These are phyloP conservation scores for Bradypodion pumilum DNA, from an alignment of 2,797 vertebrate genomes.

Conservation along the genomic window DNA sequence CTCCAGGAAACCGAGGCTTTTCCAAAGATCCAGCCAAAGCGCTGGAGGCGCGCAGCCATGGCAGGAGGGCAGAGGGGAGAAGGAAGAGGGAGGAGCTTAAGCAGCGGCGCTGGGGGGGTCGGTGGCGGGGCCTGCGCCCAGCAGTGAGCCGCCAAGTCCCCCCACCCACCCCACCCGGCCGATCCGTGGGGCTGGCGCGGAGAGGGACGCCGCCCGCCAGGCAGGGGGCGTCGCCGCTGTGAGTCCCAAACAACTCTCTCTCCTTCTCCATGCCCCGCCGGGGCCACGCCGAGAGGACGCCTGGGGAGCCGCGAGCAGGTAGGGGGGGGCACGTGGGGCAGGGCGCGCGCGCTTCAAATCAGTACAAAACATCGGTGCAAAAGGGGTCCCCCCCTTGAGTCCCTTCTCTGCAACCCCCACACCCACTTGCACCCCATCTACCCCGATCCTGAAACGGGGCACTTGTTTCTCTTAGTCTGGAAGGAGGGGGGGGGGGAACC, in stretches of 20 bases:
- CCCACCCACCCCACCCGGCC: not conserved
- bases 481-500: too few relatives aligned
- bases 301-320: conserved; percentile 1
- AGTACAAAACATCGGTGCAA: too few relatives aligned
- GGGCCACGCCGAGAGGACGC: not conserved
- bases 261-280: not conserved
- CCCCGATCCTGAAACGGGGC: too few relatives aligned
- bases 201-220: not conserved
- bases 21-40: not conserved
- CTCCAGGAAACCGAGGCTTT: not conserved
- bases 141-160: not conserved
- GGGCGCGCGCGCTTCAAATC: too few relatives aligned
- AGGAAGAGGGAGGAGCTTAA: not conserved
- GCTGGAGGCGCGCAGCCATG: not conserved
- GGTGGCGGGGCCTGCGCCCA: not conserved
- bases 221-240: conserved; percentile 5
- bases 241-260: not conserved
- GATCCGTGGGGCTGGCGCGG: not conserved
- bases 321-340: too few relatives aligned
- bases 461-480: too few relatives aligned
- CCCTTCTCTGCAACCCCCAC: too few relatives aligned
- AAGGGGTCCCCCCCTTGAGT: too few relatives aligned
- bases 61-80: not conserved
- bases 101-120: not conserved
- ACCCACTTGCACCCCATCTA: too few relatives aligned